Evolutionary conservation across 1,140 invertebrate species (phyloP), one percentile per base, ranked within the genome.

Genomic region (Phthorimaea operculella): DNA sequence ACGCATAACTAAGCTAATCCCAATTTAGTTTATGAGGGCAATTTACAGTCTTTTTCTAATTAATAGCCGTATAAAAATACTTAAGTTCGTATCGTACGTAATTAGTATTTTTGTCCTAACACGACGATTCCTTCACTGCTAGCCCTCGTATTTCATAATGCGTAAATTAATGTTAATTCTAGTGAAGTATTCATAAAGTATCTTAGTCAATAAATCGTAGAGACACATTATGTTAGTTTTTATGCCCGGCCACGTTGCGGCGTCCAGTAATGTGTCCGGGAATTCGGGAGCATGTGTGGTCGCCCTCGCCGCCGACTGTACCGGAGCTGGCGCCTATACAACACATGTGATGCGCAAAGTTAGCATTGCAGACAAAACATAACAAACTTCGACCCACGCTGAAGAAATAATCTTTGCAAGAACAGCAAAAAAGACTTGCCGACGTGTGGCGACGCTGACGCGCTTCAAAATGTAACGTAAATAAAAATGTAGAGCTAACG

Each of bases 261-360:
- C 36, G 10, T 12, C 10, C 36, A 39, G 36, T 28, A 2, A 28
- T 28, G 21, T 28, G 21, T 28, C 21, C 21, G 36, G 36, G n/a
- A 12, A 39, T 39, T 39, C n/a, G 36, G 36, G 16, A 47, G 69
- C 75, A 80, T 70, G 57, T 78, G 77, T 21, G 54, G 45, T 39
- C 54, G 54, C 18, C 33, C 33, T 9, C 57, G 62, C 21, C 59
- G 62, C 62, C 67, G 21, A 28, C 21, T 28, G 21, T 28, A 72
- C 64, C 68, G 62, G 57, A 57, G 33, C 28, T 28, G 68, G 60
- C 70, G 66, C 68, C 60, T 44, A 59, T 66, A 58, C 60, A 68
- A 62, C 72, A 78, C 70, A 74, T 78, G 73, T 28, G 33, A 9
- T 55, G 15, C 4, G 21, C 21, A 50, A 21, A 54, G 17, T 54